Conservation (phyloP, 2,113 vertebrate genomes). For the Sturnira hondurensis region DNA sequence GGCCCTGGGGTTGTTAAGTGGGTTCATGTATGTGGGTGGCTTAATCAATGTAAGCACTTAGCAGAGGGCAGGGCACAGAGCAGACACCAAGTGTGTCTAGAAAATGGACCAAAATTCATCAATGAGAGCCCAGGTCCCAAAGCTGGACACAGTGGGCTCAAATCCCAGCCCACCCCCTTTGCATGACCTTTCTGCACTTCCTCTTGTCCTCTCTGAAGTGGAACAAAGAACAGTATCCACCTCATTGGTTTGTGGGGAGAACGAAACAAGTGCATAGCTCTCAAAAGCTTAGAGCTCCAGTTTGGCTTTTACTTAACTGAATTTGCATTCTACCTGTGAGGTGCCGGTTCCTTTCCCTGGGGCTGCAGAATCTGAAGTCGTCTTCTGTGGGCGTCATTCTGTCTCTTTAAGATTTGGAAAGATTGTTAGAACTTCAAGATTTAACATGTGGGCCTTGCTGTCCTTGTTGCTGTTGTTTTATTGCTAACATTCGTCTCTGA, state of each 20-base stretch:
- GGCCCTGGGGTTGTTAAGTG: too few species aligned
- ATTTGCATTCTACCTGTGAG: too few species aligned
- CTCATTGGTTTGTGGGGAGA: not conserved
- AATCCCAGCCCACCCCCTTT: fast-evolving
- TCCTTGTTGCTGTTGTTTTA: not conserved
- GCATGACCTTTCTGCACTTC: not conserved
- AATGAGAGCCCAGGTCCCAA: not conserved
- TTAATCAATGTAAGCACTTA: not conserved
- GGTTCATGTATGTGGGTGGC: fast-evolving
- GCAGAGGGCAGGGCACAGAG: not conserved
- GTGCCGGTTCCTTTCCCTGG: fast-evolving
- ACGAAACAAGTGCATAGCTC: not conserved
- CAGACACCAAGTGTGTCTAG: not conserved
- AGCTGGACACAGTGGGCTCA: not conserved
- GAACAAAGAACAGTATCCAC: not conserved
- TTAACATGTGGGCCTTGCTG: too few species aligned
- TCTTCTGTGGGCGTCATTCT: not conserved
- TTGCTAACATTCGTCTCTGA: not conserved
- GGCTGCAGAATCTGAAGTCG: not conserved
- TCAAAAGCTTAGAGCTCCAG: too few species aligned
- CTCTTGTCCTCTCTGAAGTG: not conserved
- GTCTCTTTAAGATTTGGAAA: not conserved
- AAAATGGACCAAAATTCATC: too few species aligned
- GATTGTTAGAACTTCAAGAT: not conserved
- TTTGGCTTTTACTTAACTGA: fast-evolving